Evolutionary conservation across 2,113 vertebrate species (phyloP), one percentile per base, ranked within the genome.

Genomic region (Hippocampus comes): DNA sequence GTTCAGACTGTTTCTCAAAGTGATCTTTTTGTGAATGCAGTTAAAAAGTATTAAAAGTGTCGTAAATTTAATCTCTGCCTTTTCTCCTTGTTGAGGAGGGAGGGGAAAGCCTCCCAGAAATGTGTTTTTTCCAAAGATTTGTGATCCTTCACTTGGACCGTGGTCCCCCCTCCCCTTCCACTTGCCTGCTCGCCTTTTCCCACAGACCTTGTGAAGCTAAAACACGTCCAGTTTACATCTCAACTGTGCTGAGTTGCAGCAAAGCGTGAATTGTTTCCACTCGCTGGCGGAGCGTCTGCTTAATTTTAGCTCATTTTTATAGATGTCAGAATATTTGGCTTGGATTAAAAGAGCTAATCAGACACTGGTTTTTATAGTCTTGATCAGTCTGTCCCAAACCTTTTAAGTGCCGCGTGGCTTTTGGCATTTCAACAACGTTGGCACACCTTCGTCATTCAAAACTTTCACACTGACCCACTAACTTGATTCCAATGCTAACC

Each of bases 1-100:
- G 74, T 72, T 78, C 64, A 80, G 88, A 87, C 84, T 74, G 68
- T 86, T 88, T 91, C 89, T 87, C 85, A 86, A 79, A 84, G 67
- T 80, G 79, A 84, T 65, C 74, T 74, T 74, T 72, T 20, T 42
- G 48, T 42, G 63, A 64, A 64, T 43, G n/a, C 38, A 64, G 63
- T 43, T 64, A 64, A 64, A 64, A 64, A 64, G 63, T 64, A 43
- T n/a, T 41, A 11, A 89, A 86, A 86, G 82, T 69, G 85, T 87
- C 74, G 11, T 41, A 64, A 41, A 64, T 64, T 43, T 64, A 38
- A 64, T 64, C 63, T 64, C 38, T 64, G 63, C 59, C 59, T 64
- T 64, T 64, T 64, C 77, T 73, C 75, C 71, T 73, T 79, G 70
- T 74, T 23, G 79, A 82, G 77, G 63, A 61, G 51, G 77, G 69